Evolutionary conservation across 2,113 vertebrate genomes (phyloP).

Genomic region (Cepphus grylle): DNA sequence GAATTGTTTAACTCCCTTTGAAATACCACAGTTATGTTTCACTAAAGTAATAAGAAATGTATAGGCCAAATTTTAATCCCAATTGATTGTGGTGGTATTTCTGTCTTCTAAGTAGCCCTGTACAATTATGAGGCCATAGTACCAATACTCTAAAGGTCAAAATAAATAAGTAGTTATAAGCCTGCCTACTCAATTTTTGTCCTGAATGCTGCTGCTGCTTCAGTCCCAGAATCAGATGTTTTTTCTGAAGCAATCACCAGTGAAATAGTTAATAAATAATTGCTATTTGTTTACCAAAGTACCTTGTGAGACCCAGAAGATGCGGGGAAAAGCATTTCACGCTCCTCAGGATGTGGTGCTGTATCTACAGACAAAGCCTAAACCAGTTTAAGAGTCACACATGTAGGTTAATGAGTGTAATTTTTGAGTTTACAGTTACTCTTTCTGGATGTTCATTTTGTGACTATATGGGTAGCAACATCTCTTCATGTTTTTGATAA

Average conservation of each 20-base stretch:
- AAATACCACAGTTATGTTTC: neutral
- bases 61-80: neutral
- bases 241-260: neutral
- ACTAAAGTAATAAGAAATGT: neutral
- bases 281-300: neutral
- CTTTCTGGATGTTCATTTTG: neutral
- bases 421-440: neutral
- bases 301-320: neutral
- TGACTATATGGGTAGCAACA: neutral
- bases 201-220: neutral
- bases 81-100: neutral
- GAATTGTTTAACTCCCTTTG: neutral
- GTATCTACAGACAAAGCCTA: neutral
- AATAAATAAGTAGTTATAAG: neutral
- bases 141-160: neutral
- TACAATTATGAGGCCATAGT: neutral
- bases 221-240: neutral
- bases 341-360: neutral
- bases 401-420: fast-evolving
- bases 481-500: neutral
- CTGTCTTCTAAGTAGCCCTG: neutral
- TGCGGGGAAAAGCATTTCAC: neutral
- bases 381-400: neutral
- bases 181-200: neutral
- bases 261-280: neutral